Conservation (phyloP, 2,113 vertebrate species). For the Leuciscus idus region DNA sequence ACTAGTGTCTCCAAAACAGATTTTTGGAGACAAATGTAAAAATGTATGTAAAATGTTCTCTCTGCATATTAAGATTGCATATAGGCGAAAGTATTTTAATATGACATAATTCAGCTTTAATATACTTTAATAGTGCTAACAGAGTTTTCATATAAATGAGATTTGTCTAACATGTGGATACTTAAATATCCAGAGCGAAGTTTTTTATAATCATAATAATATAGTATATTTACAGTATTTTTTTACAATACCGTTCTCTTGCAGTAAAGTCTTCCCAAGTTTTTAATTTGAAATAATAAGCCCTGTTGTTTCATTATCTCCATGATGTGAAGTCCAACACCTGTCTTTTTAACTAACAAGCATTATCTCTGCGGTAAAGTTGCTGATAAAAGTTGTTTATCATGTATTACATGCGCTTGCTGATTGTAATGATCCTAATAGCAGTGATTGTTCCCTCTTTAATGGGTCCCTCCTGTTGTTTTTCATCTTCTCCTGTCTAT, state of each 20-base stretch:
- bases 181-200: not conserved
- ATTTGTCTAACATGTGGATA: not conserved
- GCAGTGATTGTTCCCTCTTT: conserved; percentile 47
- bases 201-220: not conserved
- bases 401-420: conserved; percentile 23
- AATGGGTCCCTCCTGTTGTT: conserved; percentile 35
- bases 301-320: not conserved
- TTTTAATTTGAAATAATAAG: not conserved
- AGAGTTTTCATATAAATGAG: not conserved
- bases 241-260: conserved; percentile 42
- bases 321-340: not conserved
- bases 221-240: not conserved
- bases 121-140: too few species aligned
- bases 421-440: conserved; percentile 56
- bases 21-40: too few species aligned
- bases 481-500: conserved; percentile 55
- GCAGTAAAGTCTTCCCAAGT: not conserved
- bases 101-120: too few species aligned
- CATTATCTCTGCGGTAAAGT: conserved; percentile 38
- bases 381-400: conserved; percentile 48
- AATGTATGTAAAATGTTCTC: too few species aligned
- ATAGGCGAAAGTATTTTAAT: too few species aligned
- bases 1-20: too few species aligned
- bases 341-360: conserved; percentile 16
- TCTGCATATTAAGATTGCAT: too few species aligned